Conservation (phyloP, 1,140 invertebrate genomes). For the Capitella teleta region DNA sequence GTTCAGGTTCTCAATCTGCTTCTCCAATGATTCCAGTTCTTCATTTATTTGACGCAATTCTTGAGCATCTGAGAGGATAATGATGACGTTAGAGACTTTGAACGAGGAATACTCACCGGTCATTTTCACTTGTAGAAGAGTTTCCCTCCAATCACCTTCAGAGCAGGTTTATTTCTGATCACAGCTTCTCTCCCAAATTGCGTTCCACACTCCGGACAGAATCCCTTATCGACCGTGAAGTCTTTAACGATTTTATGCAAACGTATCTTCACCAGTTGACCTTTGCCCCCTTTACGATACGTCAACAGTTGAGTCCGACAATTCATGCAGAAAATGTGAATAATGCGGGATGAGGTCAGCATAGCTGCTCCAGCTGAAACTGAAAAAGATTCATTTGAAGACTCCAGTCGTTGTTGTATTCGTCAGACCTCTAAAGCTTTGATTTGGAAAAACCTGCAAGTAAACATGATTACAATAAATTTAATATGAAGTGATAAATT, state of each 20-base stretch:
- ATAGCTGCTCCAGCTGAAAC: too few species aligned
- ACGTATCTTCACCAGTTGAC: conserved; percentile 8
- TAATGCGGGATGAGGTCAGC: too few species aligned
- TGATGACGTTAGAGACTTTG: neutral
- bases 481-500: too few species aligned
- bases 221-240: conserved; percentile 2
- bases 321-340: neutral
- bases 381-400: too few species aligned
- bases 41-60: neutral
- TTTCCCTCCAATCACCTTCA: conserved; percentile 5
- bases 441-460: too few species aligned
- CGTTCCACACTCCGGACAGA: neutral
- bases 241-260: conserved; percentile 7
- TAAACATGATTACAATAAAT: too few species aligned
- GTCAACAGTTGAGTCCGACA: conserved; percentile 2
- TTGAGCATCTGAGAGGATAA: neutral
- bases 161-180: conserved; percentile 7
- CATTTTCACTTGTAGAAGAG: neutral
- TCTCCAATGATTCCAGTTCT: conserved; percentile 46
- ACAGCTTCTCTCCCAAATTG: conserved; percentile 8
- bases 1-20: conserved; percentile 47
- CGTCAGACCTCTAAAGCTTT: too few species aligned
- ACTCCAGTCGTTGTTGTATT: too few species aligned
- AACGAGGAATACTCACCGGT: neutral
- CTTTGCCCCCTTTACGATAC: conserved; percentile 7